Conservation (phyloP, 2,113 vertebrate species). For the Corydoras maculifer region DNA sequence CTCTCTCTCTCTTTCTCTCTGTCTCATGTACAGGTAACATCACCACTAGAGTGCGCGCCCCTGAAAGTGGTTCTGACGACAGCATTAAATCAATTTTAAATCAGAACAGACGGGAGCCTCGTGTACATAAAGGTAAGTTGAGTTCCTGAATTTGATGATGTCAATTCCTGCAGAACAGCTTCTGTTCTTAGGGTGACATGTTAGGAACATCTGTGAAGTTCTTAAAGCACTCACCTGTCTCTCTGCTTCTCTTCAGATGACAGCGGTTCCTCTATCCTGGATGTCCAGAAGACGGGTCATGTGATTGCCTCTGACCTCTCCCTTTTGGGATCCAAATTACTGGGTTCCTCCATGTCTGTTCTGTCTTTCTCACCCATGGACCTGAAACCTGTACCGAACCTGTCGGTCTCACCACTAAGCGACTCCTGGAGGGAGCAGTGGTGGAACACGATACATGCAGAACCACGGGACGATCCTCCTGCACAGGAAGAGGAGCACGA, state of each 20-base stretch:
- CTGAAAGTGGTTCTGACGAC: constrained; percentile 80
- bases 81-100: constrained; percentile 86
- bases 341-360: constrained; percentile 62
- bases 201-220: not conserved
- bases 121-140: constrained; percentile 80
- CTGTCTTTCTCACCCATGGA: constrained; percentile 73
- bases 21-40: constrained; percentile 71
- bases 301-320: constrained; percentile 68
- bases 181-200: not conserved
- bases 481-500: constrained; percentile 67
- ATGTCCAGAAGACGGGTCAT: constrained; percentile 74
- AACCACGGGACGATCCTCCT: constrained; percentile 64
- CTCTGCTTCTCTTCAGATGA: constrained; percentile 68
- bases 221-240: not conserved
- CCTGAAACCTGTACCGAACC: constrained; percentile 73
- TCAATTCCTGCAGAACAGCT: constrained; percentile 12
- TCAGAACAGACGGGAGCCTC: constrained; percentile 83
- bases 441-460: constrained; percentile 75
- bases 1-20: not conserved
- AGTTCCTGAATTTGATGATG: not conserved
- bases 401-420: constrained; percentile 59
- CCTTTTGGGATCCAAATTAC: constrained; percentile 73
- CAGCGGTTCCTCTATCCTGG: constrained; percentile 79
- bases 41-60: constrained; percentile 80
- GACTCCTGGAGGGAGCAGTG: constrained; percentile 83